Base-by-base conservation (phyloP, 2,888 invertebrate species). In the Synanthedon tipuliformis region DNA sequence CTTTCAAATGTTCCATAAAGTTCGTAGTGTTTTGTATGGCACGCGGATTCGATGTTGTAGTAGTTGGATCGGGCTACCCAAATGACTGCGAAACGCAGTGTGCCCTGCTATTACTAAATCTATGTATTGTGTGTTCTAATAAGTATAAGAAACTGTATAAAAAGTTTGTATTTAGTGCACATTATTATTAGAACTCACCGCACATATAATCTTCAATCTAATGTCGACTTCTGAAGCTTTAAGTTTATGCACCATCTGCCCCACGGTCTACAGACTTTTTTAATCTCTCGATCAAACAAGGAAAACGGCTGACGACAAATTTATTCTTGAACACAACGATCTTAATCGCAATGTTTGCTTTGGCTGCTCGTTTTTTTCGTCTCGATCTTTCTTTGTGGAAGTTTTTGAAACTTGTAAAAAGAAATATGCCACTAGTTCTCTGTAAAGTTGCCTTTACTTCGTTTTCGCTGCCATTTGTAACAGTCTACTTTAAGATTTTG, bases 261-360 rank as follows among this genome's bases (percentile, higher is more conserved):
- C 60, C 62, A 52, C 51, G 57, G 52, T 66, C 66, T 68, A 69
- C 66, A 67, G 71, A 71, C 66, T 77, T 78, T 77, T 34, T 76
- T 81, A 81, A 82, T 83, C 82, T 81, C 69, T 72, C 73, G 79
- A 82, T 83, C 82, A 82, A 82, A 83, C 78, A 78, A 70, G 66
- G 68, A 34, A 34, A 63, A 60, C 67, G 70, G 70, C 71, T 71
- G 80, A 73, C 74, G 80, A 80, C 78, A 81, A 81, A 80, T 81
- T 81, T 81, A 82, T 81, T 81, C 78, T 71, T 71, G 78, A 75
- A 75, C 71, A 73, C 74, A 61, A 62, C 55, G 80, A 82, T 81
- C 70, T 70, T 78, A 74, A 81, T 81, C 81, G 69, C 12, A 15
- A 45, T 45, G 45, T 45, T 45, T 45, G n/a, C n/a, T 45, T 45